A percentile compares a stretch with the other conserved stretches of the same genome.
Evolutionary conservation across 2,888 invertebrate species (phyloP).

Genomic region (Lepidochitona cinerea): DNA sequence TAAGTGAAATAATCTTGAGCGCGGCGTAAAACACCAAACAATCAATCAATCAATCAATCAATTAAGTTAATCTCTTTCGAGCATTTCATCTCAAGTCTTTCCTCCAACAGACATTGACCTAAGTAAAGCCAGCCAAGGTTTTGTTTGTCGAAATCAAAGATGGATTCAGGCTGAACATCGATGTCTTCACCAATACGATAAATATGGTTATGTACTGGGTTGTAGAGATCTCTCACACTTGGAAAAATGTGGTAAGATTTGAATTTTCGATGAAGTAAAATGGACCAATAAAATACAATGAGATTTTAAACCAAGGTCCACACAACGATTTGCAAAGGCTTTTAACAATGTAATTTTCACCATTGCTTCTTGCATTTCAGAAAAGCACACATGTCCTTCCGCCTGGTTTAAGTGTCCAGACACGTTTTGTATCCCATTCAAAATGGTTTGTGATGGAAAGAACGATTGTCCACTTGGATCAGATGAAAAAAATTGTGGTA

Average conservation of each 20-base stretch:
- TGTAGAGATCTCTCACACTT: neutral
- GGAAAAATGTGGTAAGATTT: neutral
- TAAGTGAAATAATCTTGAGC: too few species aligned
- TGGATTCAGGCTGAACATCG: neutral
- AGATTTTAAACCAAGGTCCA: too few species aligned
- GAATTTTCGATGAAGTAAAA: too few species aligned
- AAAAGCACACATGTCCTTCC: neutral
- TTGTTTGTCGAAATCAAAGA: neutral
- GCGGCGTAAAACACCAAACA: too few species aligned
- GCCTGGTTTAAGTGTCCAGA: neutral
- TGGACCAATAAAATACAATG: too few species aligned
- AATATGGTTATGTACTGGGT: neutral
- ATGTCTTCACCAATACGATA: slow-evolving; percentile 1
- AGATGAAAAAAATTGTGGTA: slow-evolving; percentile 55
- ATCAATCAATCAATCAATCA: too few species aligned
- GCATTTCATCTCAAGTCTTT: too few species aligned
- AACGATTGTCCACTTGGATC: slow-evolving; percentile 56
- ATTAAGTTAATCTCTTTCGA: too few species aligned
- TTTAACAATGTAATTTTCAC: too few species aligned
- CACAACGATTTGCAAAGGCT: too few species aligned
- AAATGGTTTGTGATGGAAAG: slow-evolving; percentile 49
- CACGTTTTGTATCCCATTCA: slow-evolving; percentile 8
- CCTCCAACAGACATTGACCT: neutral
- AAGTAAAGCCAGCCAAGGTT: neutral
- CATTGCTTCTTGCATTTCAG: too few species aligned